These are phyloP conservation scores for Ephialtes manifestator DNA, from an alignment of 2,888 invertebrate species.

Conservation along the genomic window DNA sequence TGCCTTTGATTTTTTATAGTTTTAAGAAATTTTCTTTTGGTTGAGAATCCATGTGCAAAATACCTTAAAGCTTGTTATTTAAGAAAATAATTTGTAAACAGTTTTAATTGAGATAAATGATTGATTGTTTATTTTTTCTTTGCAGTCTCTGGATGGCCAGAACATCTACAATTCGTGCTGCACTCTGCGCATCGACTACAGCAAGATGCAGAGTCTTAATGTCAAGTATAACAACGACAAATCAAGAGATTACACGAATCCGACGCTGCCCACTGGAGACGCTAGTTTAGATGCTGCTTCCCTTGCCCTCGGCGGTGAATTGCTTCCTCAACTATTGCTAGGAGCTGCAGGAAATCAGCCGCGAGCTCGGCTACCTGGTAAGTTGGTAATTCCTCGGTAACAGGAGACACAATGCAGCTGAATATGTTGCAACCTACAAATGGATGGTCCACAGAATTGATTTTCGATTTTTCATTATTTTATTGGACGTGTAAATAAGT, in stretches of 20 bases:
- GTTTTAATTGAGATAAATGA: background rate
- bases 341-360: slow-evolving; percentile 86
- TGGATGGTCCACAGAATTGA: slow-evolving; percentile 51
- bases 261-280: slow-evolving; percentile 98
- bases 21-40: too few species aligned
- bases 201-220: slow-evolving; percentile 98
- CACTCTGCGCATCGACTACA: slow-evolving; percentile 99
- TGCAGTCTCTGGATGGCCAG: slow-evolving; percentile 97
- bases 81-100: too few species aligned
- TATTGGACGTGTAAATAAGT: slow-evolving; percentile 13
- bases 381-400: slow-evolving; percentile 70
- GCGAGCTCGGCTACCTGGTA: slow-evolving; percentile 84
- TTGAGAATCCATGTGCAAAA: background rate
- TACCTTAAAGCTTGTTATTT: background rate
- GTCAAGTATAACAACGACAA: slow-evolving; percentile 99
- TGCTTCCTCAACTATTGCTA: slow-evolving; percentile 87
- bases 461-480: slow-evolving; percentile 47
- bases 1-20: too few species aligned
- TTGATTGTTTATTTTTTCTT: slow-evolving; percentile 59
- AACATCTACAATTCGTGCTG: slow-evolving; percentile 99
- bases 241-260: slow-evolving; percentile 99
- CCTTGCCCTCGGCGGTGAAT: slow-evolving; percentile 90
- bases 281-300: slow-evolving; percentile 89
- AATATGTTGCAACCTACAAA: background rate
- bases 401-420: background rate